Percentiles rank a stretch among this genome's conserved stretches.
Evolutionary conservation across 2,113 vertebrate species (phyloP).

Genomic region (Anguilla rostrata): DNA sequence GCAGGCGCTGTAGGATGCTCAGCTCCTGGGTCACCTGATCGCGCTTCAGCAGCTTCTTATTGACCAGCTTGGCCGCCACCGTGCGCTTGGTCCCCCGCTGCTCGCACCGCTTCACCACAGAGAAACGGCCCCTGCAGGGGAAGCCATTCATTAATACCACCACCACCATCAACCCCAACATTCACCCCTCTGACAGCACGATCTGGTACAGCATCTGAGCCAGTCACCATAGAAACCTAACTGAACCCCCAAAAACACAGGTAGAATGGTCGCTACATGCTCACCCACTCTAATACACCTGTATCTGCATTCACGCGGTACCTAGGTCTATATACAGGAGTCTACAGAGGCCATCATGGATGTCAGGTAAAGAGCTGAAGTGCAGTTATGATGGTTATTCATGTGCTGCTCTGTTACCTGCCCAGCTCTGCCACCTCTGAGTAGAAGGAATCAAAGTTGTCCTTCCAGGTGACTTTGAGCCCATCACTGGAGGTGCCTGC

Average conservation of each 20-base stretch:
- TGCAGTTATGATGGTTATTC: not conserved
- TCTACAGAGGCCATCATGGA: not conserved
- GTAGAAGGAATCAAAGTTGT: constrained; percentile 93
- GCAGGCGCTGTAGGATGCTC: constrained; percentile 86
- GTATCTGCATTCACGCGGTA: too few relatives aligned
- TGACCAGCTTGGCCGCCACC: constrained; percentile 92
- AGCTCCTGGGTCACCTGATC: constrained; percentile 94
- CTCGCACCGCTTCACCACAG: constrained; percentile 92
- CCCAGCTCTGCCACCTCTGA: constrained; percentile 92
- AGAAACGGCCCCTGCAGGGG: constrained; percentile 87
- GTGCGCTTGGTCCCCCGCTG: constrained; percentile 84
- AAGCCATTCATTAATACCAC: too few relatives aligned
- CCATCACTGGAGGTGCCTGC: constrained; percentile 88
- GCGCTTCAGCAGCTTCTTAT: constrained; percentile 95
- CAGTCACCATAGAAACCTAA: too few relatives aligned
- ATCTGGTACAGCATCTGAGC: too few relatives aligned
- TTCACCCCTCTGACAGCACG: too few relatives aligned
- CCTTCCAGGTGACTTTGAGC: constrained; percentile 92
- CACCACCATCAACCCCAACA: too few relatives aligned
- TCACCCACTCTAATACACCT: too few relatives aligned
- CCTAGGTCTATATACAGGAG: too few relatives aligned
- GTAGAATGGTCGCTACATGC: too few relatives aligned
- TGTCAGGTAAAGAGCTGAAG: not conserved
- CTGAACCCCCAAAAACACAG: too few relatives aligned
- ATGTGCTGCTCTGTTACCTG: constrained; percentile 72